Conservation (phyloP, 2,888 invertebrate species). For the Aphidoletes aphidimyza region DNA sequence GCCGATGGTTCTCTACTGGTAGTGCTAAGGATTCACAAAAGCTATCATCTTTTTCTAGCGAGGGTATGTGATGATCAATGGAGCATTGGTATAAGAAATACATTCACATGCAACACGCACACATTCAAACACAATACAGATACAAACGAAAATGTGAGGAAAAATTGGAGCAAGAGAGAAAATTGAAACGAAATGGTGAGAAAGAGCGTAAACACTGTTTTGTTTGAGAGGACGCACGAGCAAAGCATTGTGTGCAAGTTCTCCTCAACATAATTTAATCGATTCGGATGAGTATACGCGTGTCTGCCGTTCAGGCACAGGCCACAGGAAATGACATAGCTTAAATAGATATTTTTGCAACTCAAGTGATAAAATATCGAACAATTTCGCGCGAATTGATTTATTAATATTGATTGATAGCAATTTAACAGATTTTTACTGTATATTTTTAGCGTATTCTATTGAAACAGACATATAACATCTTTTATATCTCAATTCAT, state of each 20-base stretch:
- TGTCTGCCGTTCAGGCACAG: conserved; percentile 36
- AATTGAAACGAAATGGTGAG: background rate
- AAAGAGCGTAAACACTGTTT: background rate
- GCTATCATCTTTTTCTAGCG: background rate
- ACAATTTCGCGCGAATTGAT: conserved; percentile 21
- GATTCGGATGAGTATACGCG: conserved; percentile 28
- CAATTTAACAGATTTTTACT: background rate
- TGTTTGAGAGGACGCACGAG: no score
- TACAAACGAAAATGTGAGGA: background rate
- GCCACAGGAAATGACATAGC: background rate
- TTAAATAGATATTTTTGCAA: conserved; percentile 6
- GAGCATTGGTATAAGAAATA: background rate
- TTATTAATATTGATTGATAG: conserved; percentile 31
- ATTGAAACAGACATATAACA: no score
- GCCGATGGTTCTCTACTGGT: background rate
- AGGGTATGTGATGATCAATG: background rate
- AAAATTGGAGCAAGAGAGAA: background rate
- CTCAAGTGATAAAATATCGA: conserved; percentile 31
- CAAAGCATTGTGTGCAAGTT: background rate
- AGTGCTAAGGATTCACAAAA: background rate
- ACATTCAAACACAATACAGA: background rate
- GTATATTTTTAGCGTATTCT: no score
- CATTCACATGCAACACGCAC: background rate
- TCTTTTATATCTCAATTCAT: no score
- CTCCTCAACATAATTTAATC: conserved; percentile 21